Percentiles rank a stretch among this genome's conserved stretches.
These are phyloP conservation scores for Eremophila alpestris DNA, from an alignment of 2,797 vertebrate species.

Conservation along the genomic window DNA sequence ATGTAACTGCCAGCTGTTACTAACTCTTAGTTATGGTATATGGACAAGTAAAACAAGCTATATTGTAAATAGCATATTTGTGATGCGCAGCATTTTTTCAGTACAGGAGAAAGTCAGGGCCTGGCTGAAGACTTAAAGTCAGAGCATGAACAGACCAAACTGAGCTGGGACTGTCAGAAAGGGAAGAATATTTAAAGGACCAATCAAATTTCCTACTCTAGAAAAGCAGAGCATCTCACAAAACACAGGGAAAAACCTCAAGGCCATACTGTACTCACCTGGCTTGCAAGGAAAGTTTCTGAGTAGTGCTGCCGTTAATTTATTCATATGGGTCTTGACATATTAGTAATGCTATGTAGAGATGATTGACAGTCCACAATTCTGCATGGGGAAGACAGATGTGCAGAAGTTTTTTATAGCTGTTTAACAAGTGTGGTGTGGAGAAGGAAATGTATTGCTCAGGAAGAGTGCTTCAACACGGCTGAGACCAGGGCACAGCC, in stretches of 20 bases:
- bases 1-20: neutral
- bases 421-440: neutral
- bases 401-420: neutral
- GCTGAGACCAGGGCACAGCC: neutral
- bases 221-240: neutral
- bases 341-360: neutral
- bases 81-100: neutral
- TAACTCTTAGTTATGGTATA: neutral
- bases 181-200: neutral
- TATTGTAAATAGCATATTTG: neutral
- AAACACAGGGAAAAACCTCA: neutral
- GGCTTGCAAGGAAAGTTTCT: neutral
- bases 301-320: neutral
- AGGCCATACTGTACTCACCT: neutral
- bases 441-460: neutral
- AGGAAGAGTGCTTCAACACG: fast-evolving
- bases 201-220: neutral
- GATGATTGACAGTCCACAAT: neutral
- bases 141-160: neutral
- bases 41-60: neutral
- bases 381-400: neutral
- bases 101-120: neutral
- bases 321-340: neutral
- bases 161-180: neutral
- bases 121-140: neutral